Base-by-base conservation (phyloP, 2,113 vertebrate genomes). In the Thinocorus orbignyianus region DNA sequence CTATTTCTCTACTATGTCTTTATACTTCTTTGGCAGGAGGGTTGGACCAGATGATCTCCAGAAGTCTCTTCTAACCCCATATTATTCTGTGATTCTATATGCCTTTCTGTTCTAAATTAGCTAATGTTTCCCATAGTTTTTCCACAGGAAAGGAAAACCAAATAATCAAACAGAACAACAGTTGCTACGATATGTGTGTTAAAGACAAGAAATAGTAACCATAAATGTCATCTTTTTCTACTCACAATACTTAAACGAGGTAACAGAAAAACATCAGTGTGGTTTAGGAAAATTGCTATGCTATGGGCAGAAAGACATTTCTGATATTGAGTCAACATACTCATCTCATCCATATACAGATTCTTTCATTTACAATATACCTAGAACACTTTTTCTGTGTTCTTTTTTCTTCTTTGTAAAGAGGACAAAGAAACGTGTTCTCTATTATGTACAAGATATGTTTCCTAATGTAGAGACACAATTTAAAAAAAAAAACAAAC, bases 221-320 rank as follows among this genome's bases (percentile, higher is more conserved):
- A 4, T 20, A 93, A 81, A 77, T 54, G 17, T 4, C 13, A 35
- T 48, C 39, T 46, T 93, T n/a, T n/a, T n/a, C n/a, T n/a, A n/a
- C n/a, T n/a, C n/a, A n/a, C n/a, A n/a, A n/a, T n/a, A n/a, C n/a
- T n/a, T n/a, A n/a, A n/a, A n/a, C n/a, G n/a, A n/a, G n/a, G n/a
- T n/a, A n/a, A n/a, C n/a, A n/a, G 39, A 39, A 84, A 76, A 65
- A 37, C 6, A 2, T 48, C 52, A 60, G 4, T 0, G 0, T 68
- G 3, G 16, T 55, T 92, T 49, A 26, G 10, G 24, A 83, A 91
- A 82, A 70, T 13, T 52, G 7, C 8, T 30, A 12, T 19, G 7
- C 10, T 76, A 18, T 28, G 39, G 22, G 8, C 10, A 79, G 30
- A 60, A 82, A 90, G 14, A 73, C 13, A 39, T 15, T 20, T 76